Evolutionary conservation across 2,888 invertebrate genomes (phyloP).

Genomic region (Drosophila stalkeri): DNA sequence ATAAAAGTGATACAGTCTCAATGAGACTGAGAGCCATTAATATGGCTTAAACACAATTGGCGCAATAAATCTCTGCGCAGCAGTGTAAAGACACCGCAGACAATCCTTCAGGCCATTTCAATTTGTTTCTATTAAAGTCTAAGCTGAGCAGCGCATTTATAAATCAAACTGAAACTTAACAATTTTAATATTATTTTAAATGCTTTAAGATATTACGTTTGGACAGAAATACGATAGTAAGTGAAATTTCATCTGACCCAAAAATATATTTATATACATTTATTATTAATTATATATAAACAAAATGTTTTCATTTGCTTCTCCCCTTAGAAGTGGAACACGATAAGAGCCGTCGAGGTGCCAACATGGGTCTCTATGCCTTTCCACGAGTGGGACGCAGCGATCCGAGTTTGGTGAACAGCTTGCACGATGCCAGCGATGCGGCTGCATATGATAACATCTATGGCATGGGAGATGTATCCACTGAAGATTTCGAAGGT

Average conservation of each 20-base stretch:
- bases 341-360: constrained; percentile 86
- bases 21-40: constrained; percentile 16
- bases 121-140: constrained; percentile 47
- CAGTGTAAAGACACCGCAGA: background rate
- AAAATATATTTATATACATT: background rate
- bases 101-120: constrained; percentile 2
- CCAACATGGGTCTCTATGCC: constrained; percentile 87
- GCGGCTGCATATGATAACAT: constrained; percentile 79
- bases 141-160: constrained; percentile 6
- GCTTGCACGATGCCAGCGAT: constrained; percentile 65
- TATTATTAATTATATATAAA: background rate
- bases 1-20: background rate
- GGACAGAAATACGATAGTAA: constrained; percentile 7
- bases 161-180: background rate
- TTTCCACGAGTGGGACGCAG: constrained; percentile 88
- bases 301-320: background rate
- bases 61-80: constrained; percentile 54
- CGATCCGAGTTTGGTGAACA: constrained; percentile 82
- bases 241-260: background rate
- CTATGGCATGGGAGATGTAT: constrained; percentile 80
- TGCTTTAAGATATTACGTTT: background rate
- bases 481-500: constrained; percentile 87
- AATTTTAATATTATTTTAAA: constrained; percentile 1
- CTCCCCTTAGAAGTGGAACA: constrained; percentile 76
- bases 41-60: constrained; percentile 14